Percentiles rank a stretch among this genome's conserved stretches.
phyloP scores from a whole-genome alignment of 2,888 invertebrate genomes.

The Eumerus sabulonum region DNA sequence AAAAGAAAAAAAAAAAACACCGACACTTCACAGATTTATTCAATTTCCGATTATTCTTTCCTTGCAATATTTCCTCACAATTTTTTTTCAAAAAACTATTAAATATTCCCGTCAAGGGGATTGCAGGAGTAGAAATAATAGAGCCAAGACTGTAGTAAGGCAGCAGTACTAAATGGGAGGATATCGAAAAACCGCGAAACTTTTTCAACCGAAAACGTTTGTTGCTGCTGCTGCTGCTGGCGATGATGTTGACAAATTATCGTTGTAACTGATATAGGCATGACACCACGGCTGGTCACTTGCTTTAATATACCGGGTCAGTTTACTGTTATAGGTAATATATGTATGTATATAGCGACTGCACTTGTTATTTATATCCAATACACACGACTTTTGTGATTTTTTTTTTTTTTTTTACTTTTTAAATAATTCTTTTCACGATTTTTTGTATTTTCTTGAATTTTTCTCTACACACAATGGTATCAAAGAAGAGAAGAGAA shows the following conservation, averaged over 20 bases:
- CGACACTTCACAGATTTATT: constrained; percentile 29
- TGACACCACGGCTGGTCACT: constrained; percentile 50
- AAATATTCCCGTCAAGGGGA: constrained; percentile 60
- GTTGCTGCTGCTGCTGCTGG: constrained; percentile 26
- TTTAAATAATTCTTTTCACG: no score
- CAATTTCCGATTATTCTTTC: constrained; percentile 8
- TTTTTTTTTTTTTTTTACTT: no score
- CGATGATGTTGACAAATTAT: constrained; percentile 50
- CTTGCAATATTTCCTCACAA: constrained; percentile 22
- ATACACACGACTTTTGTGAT: no score
- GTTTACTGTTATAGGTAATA: constrained; percentile 41
- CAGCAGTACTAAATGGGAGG: no score
- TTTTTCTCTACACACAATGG: constrained; percentile 36
- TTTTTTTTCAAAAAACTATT: neutral
- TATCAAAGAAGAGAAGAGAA: constrained; percentile 43
- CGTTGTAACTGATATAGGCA: constrained; percentile 51
- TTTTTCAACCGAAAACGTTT: constrained; percentile 43
- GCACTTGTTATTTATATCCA: no score
- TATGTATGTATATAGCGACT: no score
- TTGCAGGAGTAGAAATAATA: no score
- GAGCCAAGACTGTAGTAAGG: no score
- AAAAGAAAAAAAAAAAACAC: neutral
- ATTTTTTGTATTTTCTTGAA: no score
- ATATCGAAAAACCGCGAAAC: constrained; percentile 2
- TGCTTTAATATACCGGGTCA: constrained; percentile 8